Conservation (phyloP, 2,113 vertebrate genomes). For the rabbit (Oryctolagus cuniculus) region mOryCun1.1 NC_091432.1:179030501-179031000, state of each 20-base stretch:
- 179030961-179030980: neutral
- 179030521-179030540: neutral
- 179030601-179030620: neutral
- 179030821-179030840: conserved; percentile 32
- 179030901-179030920: conserved; percentile 2
- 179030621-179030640: neutral
- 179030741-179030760: neutral
- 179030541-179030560: neutral
- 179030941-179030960: neutral
- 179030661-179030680: conserved; percentile 15
- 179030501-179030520: neutral
- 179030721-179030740: neutral
- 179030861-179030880: neutral
- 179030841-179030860: conserved; percentile 25
- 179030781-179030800: conserved; percentile 15
- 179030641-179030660: neutral
- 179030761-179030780: conserved; percentile 11
- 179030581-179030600: neutral
- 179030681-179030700: neutral
- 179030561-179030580: neutral
- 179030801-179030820: neutral
- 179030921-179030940: neutral
- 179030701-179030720: neutral
- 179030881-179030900: neutral
- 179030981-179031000: neutral